Evolutionary conservation across 2,113 vertebrate species (phyloP), one percentile per base, ranked within the genome.

Genomic region (Athene noctua): DNA sequence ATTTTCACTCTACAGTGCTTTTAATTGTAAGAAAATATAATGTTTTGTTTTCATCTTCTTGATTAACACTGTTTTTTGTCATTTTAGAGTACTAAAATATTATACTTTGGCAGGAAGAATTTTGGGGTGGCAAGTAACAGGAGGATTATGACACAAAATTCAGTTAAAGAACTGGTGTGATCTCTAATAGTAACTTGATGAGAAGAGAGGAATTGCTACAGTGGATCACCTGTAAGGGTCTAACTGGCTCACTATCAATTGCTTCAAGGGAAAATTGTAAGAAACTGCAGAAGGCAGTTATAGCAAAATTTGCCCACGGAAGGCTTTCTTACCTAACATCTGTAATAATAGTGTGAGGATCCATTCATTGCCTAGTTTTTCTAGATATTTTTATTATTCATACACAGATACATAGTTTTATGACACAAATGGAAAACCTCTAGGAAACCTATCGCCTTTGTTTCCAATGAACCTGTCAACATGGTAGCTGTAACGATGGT

Each of bases 401-500:
- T 51, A 55, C 4, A 34, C 15, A 83, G 22, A 26, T 18, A 26
- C 7, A 30, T 2, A 7, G 15, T n/a, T 82, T 85, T 32, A 16
- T 18, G 75, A 73, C 13, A 75, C 10, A 81, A 78, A 70, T 5
- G 2, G 13, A 88, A 91, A 68, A 40, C 30, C 7, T 10, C 26
- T 44, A 73, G 46, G 59, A 86, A 78, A 67, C 30, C 21, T 19
- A 59, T 22, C 66, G 17, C 55, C 34, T 51, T 73, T 1, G 2
- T 59, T 84, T 62, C 46, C 63, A 70, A 23, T 2, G 21, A 25
- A 13, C 17, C 46, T 49, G 17, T 25, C 40, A 44, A 42, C 9
- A 21, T 4, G 8, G 11, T 4, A 63, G 46, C 22, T 62, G 3
- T 32, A 80, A 58, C 0, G 2, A 67, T 0, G 1, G 42, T 70